Conservation (phyloP, 2,113 vertebrate genomes). For the Mastomys coucha region DNA sequence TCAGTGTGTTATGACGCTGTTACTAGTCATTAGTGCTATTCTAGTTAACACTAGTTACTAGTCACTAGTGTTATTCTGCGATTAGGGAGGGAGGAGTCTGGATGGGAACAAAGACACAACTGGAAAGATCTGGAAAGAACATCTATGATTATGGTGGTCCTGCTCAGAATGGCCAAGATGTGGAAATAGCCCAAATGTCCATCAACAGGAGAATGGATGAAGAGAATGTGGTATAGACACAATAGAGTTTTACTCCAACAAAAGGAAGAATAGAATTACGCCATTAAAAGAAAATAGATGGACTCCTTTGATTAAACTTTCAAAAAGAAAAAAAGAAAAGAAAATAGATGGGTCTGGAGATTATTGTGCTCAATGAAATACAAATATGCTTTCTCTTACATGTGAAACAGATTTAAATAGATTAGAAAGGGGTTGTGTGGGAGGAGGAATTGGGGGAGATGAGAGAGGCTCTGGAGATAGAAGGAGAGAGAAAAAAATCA, state of each 20-base stretch:
- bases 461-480: neutral
- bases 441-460: neutral
- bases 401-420: neutral
- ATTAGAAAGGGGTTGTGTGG: neutral
- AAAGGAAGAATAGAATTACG: neutral
- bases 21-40: too few relatives aligned
- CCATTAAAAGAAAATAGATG: neutral
- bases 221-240: neutral
- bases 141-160: neutral
- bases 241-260: too few relatives aligned
- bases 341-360: neutral
- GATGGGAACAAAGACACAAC: neutral
- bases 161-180: neutral
- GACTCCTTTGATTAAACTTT: too few relatives aligned
- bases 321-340: too few relatives aligned
- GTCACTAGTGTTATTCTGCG: neutral
- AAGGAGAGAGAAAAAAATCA: neutral
- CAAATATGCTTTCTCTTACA: neutral
- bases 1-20: neutral
- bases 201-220: neutral
- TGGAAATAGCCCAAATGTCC: neutral
- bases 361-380: neutral
- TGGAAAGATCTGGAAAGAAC: neutral
- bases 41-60: too few relatives aligned
- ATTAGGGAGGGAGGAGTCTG: neutral